phyloP scores from a whole-genome alignment of 2,888 invertebrate species.

The Iphiclides podalirius region DNA sequence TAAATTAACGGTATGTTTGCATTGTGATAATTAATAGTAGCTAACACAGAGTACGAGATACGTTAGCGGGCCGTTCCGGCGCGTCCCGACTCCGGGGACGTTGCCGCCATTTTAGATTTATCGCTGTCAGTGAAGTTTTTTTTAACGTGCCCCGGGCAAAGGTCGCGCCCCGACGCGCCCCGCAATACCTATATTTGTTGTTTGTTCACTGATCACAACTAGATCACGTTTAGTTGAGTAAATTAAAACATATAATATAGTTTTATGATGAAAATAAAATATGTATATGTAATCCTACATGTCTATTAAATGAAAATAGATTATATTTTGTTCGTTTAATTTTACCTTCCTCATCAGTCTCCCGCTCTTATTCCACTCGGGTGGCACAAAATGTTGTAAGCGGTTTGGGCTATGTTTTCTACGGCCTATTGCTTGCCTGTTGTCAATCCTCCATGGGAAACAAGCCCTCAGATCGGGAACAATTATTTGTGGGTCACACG shows the following conservation, averaged over 20 bases:
- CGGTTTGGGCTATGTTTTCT: too few species aligned
- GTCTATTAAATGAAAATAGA: conserved; percentile 80
- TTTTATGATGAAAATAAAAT: conserved; percentile 76
- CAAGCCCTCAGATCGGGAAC: too few species aligned
- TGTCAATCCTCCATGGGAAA: too few species aligned
- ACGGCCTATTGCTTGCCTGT: too few species aligned
- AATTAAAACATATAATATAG: conserved; percentile 76
- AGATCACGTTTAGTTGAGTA: conserved; percentile 72
- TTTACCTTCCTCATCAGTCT: too few species aligned
- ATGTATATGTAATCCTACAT: conserved; percentile 80
- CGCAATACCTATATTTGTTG: conserved; percentile 52
- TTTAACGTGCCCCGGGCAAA: conserved; percentile 15
- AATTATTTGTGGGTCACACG: too few species aligned
- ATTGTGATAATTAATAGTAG: conserved; percentile 55
- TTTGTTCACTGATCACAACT: conserved; percentile 73
- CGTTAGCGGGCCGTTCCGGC: conserved; percentile 31
- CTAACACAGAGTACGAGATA: conserved; percentile 49
- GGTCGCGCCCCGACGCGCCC: conserved; percentile 15
- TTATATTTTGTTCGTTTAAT: conserved; percentile 52
- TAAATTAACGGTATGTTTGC: conserved; percentile 37
- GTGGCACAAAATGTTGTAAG: too few species aligned
- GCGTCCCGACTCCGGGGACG: conserved; percentile 13
- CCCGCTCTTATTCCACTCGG: too few species aligned
- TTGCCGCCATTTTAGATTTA: conserved; percentile 14
- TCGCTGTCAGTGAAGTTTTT: conserved; percentile 12